Conservation (phyloP, 1,140 invertebrate species). For the Druon quercuslanigerum region DNA sequence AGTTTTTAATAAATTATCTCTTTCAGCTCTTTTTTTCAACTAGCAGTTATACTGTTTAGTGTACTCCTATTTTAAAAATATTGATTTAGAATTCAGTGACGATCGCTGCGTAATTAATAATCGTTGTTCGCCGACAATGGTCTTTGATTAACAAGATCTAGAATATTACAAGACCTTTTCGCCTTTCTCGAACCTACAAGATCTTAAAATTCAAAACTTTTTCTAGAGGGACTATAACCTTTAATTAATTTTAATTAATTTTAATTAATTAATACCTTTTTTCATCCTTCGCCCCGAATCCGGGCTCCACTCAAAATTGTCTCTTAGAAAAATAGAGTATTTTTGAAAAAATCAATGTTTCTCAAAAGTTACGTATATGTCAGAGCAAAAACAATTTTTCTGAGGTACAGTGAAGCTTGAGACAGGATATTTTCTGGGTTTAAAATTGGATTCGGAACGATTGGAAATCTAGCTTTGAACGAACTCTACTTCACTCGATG, state of each 20-base stretch:
- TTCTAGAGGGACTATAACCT: neutral
- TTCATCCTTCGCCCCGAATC: neutral
- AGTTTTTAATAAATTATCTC: too few species aligned
- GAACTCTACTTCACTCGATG: neutral
- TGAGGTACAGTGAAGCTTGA: neutral
- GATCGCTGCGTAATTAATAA: conserved; percentile 26
- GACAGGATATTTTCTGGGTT: neutral
- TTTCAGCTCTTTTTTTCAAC: too few species aligned
- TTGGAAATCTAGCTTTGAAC: conserved; percentile 1
- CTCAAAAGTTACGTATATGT: conserved; percentile 14
- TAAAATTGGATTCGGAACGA: conserved; percentile 22
- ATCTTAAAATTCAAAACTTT: conserved; percentile 1
- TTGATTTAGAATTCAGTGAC: conserved; percentile 7
- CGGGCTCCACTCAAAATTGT: neutral
- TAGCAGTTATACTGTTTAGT: too few species aligned
- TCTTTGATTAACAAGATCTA: conserved; percentile 28
- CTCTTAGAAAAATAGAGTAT: conserved; percentile 26
- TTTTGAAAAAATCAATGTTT: conserved; percentile 12
- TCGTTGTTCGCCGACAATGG: conserved; percentile 29
- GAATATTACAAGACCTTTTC: conserved; percentile 12
- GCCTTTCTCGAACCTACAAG: conserved; percentile 27
- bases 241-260: neutral
- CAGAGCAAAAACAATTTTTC: neutral
- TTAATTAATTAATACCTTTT: too few species aligned
- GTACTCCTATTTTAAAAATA: too few species aligned